These are phyloP conservation scores for Bembecia ichneumoniformis DNA, from an alignment of 2,888 invertebrate genomes.

Conservation along the genomic window DNA sequence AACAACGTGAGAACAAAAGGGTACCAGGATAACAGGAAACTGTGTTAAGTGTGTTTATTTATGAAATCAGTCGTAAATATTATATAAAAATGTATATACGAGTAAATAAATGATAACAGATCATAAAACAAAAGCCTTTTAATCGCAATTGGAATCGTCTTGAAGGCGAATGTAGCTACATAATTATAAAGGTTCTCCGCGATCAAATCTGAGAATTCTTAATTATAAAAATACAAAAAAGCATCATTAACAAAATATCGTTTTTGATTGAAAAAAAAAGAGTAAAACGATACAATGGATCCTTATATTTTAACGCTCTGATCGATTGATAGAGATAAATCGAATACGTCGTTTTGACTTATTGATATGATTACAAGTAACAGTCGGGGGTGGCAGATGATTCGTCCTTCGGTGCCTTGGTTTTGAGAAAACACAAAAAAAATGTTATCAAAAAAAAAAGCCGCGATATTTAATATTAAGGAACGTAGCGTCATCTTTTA, in stretches of 20 bases:
- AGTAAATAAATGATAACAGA: not conserved
- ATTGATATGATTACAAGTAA: slow-evolving; percentile 36
- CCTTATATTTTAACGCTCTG: slow-evolving; percentile 17
- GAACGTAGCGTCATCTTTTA: not conserved
- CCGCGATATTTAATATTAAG: not conserved
- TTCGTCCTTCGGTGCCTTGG: slow-evolving; percentile 23
- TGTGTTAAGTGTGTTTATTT: no score
- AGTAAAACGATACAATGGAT: slow-evolving; percentile 11
- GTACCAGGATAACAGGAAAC: no score
- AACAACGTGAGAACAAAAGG: no score
- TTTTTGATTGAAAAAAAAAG: slow-evolving; percentile 18
- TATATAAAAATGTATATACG: not conserved
- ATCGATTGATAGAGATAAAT: slow-evolving; percentile 37
- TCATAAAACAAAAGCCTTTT: no score
- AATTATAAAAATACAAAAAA: slow-evolving; percentile 17
- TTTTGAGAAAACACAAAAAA: not conserved
- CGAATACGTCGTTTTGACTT: slow-evolving; percentile 31
- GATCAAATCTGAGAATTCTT: slow-evolving; percentile 12
- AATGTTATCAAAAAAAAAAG: not conserved
- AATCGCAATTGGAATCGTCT: no score
- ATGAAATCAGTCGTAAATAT: no score
- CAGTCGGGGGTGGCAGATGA: slow-evolving; percentile 54
- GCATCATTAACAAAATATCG: slow-evolving; percentile 13
- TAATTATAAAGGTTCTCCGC: slow-evolving; percentile 10
- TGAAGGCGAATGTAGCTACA: slow-evolving; percentile 2